Evolutionary conservation across 1,140 invertebrate genomes (phyloP), one percentile per base, ranked within the genome.

Genomic region (Heliconius nattereri): DNA sequence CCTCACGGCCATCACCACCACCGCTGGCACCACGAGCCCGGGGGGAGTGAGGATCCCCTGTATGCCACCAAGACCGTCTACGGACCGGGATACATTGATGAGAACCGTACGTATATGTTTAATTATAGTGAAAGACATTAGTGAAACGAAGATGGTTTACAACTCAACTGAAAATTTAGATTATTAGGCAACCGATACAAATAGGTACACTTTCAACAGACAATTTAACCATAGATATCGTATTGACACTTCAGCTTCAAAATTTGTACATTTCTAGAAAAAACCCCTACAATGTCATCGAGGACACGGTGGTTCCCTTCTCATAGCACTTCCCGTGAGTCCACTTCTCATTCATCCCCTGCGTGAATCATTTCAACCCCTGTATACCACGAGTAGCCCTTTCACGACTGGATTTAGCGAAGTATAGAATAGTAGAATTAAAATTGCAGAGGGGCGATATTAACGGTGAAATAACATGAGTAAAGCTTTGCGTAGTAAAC

Each of bases 151-250:
- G 60, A 40, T 77, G 60, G 26, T 72, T 83, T 29, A 66, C 60
- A 70, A 76, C 29, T 40, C 71, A 73, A 84, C 75, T 73, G 71
- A 82, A 79, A 80, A 70, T 72, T 81, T 83, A 81, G 75, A 76
- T 73, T 16, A 85, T 86, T 90, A 83, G 88, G 88, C 86, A 83
- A 73, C 91, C 85, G 86, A 85, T 86, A 81, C 57, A 81, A 74
- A 82, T 85, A 89, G 84, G 85, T 86, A 91, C 89, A 87, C 86
- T 85, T 82, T 66, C 79, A 81, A 88, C 81, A 90, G 78, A 90
- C 87, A 80, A 84, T 78, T 84, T 92, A 93, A 94, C 93, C 93
- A 94, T 94, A 94, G 93, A 94, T 90, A 94, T 94, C 93, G 93
- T 94, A 94, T 89, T 84, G 83, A 92, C 91, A 94, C 86, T 86